Percentiles rank a stretch among this genome's conserved stretches.
Conservation (phyloP, 2,113 vertebrate species). For the Sminthopsis crassicaudata region DNA sequence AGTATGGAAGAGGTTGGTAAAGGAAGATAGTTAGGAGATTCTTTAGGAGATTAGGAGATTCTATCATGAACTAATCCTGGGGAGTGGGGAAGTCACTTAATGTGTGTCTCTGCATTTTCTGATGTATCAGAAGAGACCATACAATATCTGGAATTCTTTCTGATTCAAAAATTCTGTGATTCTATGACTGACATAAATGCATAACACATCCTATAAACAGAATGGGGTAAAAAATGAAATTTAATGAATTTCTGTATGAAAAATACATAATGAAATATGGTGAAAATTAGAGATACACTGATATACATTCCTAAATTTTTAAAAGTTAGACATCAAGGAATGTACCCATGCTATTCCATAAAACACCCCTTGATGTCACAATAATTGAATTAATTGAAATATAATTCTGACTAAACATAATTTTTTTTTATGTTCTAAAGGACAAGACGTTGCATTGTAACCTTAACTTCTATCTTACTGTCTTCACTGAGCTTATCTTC, state of each 20-base stretch:
- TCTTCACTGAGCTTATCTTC: not conserved
- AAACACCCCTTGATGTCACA: accelerated
- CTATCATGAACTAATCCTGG: not conserved
- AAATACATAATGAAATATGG: not conserved
- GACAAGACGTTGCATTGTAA: not conserved
- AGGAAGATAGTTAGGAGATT: not conserved
- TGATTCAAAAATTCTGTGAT: not conserved
- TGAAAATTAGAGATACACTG: not conserved
- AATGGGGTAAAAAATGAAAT: not conserved
- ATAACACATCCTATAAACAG: not conserved
- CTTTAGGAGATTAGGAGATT: not conserved
- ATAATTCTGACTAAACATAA: not conserved
- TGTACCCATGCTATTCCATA: not conserved
- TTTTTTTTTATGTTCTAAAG: not conserved
- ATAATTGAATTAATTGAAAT: not conserved
- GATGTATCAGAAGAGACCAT: not conserved
- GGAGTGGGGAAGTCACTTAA: not conserved
- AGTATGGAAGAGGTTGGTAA: not conserved
- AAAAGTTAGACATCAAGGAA: not conserved
- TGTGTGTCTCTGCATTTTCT: not conserved
- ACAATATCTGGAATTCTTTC: not conserved
- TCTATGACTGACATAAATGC: not conserved
- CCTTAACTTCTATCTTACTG: not conserved
- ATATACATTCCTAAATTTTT: not conserved
- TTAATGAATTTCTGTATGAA: not conserved